These are phyloP conservation scores for Aviceda subcristata DNA, from an alignment of 2,113 vertebrate species.

Conservation along the genomic window DNA sequence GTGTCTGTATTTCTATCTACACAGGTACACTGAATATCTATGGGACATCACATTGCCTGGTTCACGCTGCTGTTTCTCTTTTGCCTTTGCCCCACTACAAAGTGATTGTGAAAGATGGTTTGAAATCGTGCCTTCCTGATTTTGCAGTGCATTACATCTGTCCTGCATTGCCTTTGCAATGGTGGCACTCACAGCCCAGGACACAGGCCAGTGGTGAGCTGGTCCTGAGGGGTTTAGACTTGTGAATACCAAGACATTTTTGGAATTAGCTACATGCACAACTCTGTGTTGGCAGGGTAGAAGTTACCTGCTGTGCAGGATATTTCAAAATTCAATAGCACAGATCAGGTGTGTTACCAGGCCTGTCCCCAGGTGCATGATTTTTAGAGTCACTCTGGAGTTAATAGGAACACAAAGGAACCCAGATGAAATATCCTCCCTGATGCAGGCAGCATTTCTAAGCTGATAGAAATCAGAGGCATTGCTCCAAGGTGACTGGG, in stretches of 20 bases:
- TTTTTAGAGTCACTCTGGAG: not conserved
- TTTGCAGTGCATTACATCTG: not conserved
- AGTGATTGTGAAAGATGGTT: not conserved
- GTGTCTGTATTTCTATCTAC: not conserved
- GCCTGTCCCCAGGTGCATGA: not conserved
- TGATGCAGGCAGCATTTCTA: not conserved
- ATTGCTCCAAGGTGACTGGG: not conserved
- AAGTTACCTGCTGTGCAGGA: not conserved
- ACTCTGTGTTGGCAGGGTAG: not conserved
- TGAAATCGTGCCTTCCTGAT: not conserved
- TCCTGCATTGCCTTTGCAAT: not conserved
- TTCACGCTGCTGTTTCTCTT: not conserved
- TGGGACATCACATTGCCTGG: not conserved
- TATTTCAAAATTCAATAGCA: not conserved
- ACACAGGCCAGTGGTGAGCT: not conserved
- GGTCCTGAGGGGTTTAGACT: not conserved
- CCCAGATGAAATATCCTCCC: not conserved
- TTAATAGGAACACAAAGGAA: not conserved
- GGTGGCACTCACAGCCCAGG: not conserved
- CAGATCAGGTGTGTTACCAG: not conserved
- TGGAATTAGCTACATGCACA: accelerated
- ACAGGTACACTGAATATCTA: not conserved
- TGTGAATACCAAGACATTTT: not conserved
- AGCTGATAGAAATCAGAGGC: not conserved
- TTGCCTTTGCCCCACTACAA: not conserved